Evolutionary conservation across 2,888 invertebrate species (phyloP).

Genomic region (Chymomyza fuscimana): DNA sequence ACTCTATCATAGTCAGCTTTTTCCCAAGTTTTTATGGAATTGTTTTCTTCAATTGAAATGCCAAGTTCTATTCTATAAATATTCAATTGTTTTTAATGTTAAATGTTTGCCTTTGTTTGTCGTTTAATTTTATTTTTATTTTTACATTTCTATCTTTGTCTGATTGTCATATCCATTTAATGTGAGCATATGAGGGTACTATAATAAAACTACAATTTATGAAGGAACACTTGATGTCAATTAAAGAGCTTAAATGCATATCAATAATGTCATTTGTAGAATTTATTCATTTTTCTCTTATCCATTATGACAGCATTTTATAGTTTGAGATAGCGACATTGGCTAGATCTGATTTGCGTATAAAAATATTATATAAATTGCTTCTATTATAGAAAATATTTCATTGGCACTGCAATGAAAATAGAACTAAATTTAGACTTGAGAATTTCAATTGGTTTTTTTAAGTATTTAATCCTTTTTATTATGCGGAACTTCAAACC

Average conservation of each 20-base stretch:
- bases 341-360: background rate
- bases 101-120: constrained; percentile 58
- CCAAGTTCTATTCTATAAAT: constrained; percentile 36
- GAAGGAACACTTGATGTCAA: constrained; percentile 50
- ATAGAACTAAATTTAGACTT: background rate
- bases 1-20: background rate
- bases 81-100: constrained; percentile 54
- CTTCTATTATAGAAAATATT: background rate
- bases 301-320: background rate
- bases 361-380: background rate
- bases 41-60: background rate
- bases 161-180: constrained; percentile 9
- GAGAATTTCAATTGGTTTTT: background rate
- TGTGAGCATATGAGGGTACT: constrained; percentile 33
- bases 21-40: background rate
- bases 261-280: constrained; percentile 24
- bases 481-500: no score
- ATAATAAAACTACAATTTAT: constrained; percentile 5
- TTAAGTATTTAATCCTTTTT: no score
- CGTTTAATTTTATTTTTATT: constrained; percentile 29
- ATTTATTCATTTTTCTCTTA: background rate
- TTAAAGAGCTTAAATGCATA: constrained; percentile 39
- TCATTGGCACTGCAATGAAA: background rate
- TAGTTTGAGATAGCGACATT: background rate
- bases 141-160: constrained; percentile 16